phyloP scores from a whole-genome alignment of 1,140 invertebrate genomes.

The Anastatus disparis region DNA sequence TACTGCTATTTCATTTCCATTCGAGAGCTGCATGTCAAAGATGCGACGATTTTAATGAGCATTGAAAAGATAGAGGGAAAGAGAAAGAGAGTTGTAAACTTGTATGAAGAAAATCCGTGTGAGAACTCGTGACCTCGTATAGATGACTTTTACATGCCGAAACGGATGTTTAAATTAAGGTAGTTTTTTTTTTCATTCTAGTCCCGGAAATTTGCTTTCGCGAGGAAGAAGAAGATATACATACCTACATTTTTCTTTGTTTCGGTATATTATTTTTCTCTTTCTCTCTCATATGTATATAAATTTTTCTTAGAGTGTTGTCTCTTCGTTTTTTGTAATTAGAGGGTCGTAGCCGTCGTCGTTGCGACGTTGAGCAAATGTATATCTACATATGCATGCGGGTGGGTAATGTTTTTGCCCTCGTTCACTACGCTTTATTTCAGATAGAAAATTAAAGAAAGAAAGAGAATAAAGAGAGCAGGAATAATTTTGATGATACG shows the following conservation, averaged over 20 bases:
- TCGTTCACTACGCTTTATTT: background rate
- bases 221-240: background rate
- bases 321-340: conserved; percentile 28
- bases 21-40: conserved; percentile 18
- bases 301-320: no score
- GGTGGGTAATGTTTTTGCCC: background rate
- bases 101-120: background rate
- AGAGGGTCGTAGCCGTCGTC: background rate
- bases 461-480: no score
- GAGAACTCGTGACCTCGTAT: conserved; percentile 29
- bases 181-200: background rate
- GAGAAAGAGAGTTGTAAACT: no score
- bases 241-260: background rate
- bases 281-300: no score
- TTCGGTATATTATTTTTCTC: background rate
- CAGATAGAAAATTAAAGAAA: no score
- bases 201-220: conserved; percentile 9
- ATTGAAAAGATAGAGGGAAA: no score
- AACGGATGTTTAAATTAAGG: conserved; percentile 36
- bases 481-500: conserved; percentile 2
- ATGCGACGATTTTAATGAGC: conserved; percentile 60
- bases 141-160: conserved; percentile 10
- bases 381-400: no score
- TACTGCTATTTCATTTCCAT: conserved; percentile 1
- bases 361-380: no score